phyloP scores from a whole-genome alignment of 2,797 vertebrate species.

The Mastacembelus armatus region DNA sequence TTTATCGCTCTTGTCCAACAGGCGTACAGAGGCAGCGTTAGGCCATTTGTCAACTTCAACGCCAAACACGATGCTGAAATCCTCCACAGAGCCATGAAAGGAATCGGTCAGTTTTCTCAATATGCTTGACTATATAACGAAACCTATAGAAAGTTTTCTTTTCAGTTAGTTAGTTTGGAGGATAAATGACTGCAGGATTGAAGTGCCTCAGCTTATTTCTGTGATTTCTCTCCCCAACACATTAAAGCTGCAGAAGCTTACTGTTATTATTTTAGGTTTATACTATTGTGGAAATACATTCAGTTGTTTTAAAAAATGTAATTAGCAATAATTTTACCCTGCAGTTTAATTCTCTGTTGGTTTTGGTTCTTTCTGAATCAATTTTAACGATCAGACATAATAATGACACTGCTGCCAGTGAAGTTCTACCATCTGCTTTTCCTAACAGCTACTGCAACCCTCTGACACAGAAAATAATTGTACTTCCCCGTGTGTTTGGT shows the following conservation, averaged over 20 bases:
- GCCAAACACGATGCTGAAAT: constrained; percentile 91
- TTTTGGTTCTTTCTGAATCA: constrained; percentile 4
- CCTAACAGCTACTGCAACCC: not conserved
- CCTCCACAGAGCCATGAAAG: constrained; percentile 96
- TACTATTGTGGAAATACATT: not conserved
- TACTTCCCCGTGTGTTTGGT: not conserved
- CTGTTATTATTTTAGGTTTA: too few species aligned
- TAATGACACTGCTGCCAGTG: constrained; percentile 18
- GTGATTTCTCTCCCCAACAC: too few species aligned
- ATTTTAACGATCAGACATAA: not conserved
- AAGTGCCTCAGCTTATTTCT: too few species aligned
- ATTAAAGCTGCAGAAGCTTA: too few species aligned
- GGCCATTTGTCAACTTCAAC: constrained; percentile 89
- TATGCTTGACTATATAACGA: not conserved
- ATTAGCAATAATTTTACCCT: not conserved
- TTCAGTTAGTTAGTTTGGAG: too few species aligned
- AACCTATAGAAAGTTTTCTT: not conserved
- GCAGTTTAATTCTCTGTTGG: not conserved
- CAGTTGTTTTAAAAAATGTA: not conserved
- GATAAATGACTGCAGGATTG: too few species aligned
- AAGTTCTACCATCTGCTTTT: not conserved
- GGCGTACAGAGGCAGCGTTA: constrained; percentile 83
- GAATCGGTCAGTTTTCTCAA: constrained; percentile 87
- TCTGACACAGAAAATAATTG: not conserved
- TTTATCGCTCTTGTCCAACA: constrained; percentile 45